Evolutionary conservation across 35 echinoderm and acorn worm genomes (phyloP).

Genomic region (Ptychodera flava): DNA sequence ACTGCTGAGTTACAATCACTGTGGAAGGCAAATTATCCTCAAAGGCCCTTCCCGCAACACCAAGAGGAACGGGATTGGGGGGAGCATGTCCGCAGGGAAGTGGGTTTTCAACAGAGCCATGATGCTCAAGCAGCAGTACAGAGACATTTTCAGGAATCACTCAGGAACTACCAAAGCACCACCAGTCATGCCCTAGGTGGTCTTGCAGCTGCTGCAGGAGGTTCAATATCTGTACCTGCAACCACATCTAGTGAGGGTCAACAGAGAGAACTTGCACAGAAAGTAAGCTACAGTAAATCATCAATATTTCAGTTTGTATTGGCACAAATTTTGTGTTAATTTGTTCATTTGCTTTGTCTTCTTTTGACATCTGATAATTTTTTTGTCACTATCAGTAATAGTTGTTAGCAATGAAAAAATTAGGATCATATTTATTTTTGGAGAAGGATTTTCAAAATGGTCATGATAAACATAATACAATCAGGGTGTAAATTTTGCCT

Average conservation of each 20-base stretch:
- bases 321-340: no score
- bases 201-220: background rate
- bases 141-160: conserved; percentile 91
- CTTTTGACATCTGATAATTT: no score
- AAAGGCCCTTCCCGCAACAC: background rate
- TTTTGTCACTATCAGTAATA: no score
- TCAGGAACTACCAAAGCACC: conserved; percentile 39
- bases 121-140: conserved; percentile 83
- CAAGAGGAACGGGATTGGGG: background rate
- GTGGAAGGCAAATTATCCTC: background rate
- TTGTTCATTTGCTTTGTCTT: no score
- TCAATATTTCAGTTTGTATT: no score
- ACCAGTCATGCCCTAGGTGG: background rate
- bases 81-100: background rate
- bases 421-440: no score
- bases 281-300: background rate
- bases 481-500: no score
- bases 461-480: no score
- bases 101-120: background rate
- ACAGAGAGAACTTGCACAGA: background rate
- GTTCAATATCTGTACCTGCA: background rate
- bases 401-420: no score
- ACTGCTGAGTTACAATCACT: background rate
- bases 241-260: background rate
- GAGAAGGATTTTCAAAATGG: no score